phyloP scores from a whole-genome alignment of 2,888 invertebrate genomes.

The Polyommatus iphigenia region DNA sequence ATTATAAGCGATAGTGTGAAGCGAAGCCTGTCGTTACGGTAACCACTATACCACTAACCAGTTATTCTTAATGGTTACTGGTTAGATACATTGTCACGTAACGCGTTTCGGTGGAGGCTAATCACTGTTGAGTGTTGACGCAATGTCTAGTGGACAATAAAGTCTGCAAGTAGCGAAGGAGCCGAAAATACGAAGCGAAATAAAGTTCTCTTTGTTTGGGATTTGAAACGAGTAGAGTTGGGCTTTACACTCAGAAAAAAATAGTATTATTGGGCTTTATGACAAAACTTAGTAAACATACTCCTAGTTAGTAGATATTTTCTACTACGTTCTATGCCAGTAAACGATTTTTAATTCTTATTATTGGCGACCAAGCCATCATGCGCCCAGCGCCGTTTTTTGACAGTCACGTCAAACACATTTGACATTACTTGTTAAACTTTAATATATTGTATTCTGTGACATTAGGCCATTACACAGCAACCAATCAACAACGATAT shows the following conservation, averaged over 20 bases:
- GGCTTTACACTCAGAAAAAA: background rate
- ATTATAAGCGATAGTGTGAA: constrained; percentile 15
- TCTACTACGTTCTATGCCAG: too few species aligned
- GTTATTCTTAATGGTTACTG: constrained; percentile 23
- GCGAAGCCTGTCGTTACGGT: constrained; percentile 5
- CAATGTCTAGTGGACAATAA: constrained; percentile 5
- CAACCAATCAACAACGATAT: too few species aligned
- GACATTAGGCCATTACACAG: too few species aligned
- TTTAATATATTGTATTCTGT: too few species aligned
- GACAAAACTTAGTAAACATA: too few species aligned
- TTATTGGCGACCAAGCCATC: too few species aligned
- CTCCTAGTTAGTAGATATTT: too few species aligned
- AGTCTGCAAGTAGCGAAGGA: background rate
- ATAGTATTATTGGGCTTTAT: too few species aligned
- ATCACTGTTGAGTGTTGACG: constrained; percentile 16
- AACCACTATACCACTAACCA: constrained; percentile 3
- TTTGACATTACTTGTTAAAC: too few species aligned
- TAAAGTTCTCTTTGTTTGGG: background rate
- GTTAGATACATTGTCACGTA: constrained; percentile 32
- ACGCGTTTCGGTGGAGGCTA: constrained; percentile 31
- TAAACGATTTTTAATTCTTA: too few species aligned
- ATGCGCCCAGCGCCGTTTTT: too few species aligned
- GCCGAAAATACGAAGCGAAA: background rate
- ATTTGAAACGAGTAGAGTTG: background rate
- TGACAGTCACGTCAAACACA: too few species aligned